Evolutionary conservation across 2,113 vertebrate species (phyloP).

Genomic region (Piliocolobus tephrosceles): DNA sequence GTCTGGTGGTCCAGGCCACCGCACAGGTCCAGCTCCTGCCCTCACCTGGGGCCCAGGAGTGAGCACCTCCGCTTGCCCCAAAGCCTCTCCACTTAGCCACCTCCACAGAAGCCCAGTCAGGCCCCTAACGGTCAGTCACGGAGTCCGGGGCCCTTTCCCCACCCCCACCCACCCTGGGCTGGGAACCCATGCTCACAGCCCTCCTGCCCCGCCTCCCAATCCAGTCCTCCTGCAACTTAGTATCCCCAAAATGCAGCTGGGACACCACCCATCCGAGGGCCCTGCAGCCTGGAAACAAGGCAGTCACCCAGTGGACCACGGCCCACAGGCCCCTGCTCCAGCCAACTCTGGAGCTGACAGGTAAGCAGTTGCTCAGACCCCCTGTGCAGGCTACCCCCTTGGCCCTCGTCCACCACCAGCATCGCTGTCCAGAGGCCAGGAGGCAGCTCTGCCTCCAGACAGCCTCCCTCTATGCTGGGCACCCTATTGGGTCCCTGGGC

Average conservation of each 20-base stretch:
- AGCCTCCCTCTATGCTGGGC: background rate
- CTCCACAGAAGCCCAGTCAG: background rate
- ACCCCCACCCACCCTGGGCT: rapidly evolving
- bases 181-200: rapidly evolving
- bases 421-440: background rate
- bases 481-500: rapidly evolving
- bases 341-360: background rate
- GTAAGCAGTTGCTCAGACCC: background rate
- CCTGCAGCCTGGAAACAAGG: background rate
- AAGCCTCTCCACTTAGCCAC: background rate
- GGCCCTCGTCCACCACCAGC: background rate
- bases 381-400: background rate
- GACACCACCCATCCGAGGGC: background rate
- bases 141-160: background rate
- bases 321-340: background rate
- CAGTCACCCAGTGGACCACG: too few species aligned
- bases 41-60: background rate
- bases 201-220: background rate
- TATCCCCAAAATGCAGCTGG: background rate
- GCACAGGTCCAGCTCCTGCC: too few species aligned
- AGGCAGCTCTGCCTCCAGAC: too few species aligned
- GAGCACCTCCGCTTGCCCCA: background rate
- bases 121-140: background rate
- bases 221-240: background rate
- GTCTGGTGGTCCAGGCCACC: rapidly evolving